These are phyloP conservation scores for Melanotaenia maccullochi DNA, from an alignment of 2,797 vertebrate species.

Conservation along the genomic window DNA sequence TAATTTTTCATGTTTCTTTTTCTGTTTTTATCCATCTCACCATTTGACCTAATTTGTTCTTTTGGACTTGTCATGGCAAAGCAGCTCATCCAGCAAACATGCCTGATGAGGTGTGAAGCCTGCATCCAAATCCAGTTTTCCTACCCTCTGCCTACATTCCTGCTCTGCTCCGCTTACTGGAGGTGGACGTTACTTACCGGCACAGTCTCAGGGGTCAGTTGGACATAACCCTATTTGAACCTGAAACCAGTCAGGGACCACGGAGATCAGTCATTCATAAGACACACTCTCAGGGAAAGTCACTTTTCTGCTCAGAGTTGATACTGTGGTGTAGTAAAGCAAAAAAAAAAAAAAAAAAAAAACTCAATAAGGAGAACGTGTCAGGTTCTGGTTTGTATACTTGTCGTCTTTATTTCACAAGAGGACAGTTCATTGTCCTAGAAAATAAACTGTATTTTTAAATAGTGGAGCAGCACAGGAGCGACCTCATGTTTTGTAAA, in stretches of 20 bases:
- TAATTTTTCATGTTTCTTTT: slow-evolving; percentile 66
- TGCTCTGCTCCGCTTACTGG: slow-evolving; percentile 57
- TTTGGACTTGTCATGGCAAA: slow-evolving; percentile 78
- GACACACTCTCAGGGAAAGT: neutral
- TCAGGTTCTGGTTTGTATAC: neutral
- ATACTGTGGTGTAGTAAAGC: neutral
- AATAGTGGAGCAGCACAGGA: slow-evolving; percentile 14
- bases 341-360: neutral
- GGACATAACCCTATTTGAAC: slow-evolving; percentile 41
- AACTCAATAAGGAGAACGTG: neutral
- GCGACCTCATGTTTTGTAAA: slow-evolving; percentile 35
- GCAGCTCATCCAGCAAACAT: slow-evolving; percentile 77
- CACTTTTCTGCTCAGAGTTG: slow-evolving; percentile 15
- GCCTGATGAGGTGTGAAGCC: slow-evolving; percentile 80
- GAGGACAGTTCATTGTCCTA: slow-evolving; percentile 12
- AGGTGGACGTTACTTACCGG: slow-evolving; percentile 59
- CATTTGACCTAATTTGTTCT: slow-evolving; percentile 81
- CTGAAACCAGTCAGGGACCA: slow-evolving; percentile 54
- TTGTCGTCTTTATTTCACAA: slow-evolving; percentile 29
- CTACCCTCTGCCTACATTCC: slow-evolving; percentile 66
- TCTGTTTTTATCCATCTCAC: slow-evolving; percentile 70
- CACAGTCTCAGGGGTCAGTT: slow-evolving; percentile 58
- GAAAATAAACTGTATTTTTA: slow-evolving; percentile 22
- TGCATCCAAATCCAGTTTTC: slow-evolving; percentile 67
- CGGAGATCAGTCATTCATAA: slow-evolving; percentile 50